These are phyloP conservation scores for Petaurus breviceps DNA, from an alignment of 2,113 vertebrate species.

Conservation along the genomic window DNA sequence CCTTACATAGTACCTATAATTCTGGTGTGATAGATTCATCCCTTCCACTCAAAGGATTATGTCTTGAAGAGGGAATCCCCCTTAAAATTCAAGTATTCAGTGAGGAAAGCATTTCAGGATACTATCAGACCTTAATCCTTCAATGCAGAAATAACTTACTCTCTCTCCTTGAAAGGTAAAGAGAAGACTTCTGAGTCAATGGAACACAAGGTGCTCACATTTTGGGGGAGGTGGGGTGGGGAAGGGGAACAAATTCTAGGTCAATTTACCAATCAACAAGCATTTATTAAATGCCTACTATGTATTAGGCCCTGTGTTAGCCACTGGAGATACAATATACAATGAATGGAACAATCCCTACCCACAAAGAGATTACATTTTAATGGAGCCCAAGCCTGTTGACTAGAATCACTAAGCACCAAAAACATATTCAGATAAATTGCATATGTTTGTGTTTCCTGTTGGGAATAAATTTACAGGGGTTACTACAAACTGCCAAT, in stretches of 20 bases:
- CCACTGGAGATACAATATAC: neutral
- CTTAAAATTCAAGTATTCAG: neutral
- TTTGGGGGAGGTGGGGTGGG: neutral
- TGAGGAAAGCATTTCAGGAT: neutral
- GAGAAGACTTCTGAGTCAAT: neutral
- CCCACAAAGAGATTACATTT: neutral
- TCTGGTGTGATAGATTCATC: neutral
- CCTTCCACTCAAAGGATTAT: neutral
- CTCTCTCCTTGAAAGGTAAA: neutral
- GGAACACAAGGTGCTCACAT: neutral
- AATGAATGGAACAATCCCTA: neutral
- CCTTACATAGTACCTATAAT: neutral
- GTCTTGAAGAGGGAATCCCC: neutral
- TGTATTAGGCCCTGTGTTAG: neutral
- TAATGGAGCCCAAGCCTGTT: neutral
- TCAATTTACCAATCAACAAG: neutral
- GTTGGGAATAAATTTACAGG: conserved; percentile 43
- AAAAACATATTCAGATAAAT: conserved; percentile 30
- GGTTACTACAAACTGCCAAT: conserved; percentile 47
- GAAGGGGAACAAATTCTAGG: neutral
- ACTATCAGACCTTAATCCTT: neutral
- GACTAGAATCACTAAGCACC: neutral
- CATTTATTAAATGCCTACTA: neutral
- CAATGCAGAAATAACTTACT: neutral
- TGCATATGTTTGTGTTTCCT: conserved; percentile 68